phyloP scores from a whole-genome alignment of 2,888 invertebrate species.

The Glyphotaelius pellucidus region DNA sequence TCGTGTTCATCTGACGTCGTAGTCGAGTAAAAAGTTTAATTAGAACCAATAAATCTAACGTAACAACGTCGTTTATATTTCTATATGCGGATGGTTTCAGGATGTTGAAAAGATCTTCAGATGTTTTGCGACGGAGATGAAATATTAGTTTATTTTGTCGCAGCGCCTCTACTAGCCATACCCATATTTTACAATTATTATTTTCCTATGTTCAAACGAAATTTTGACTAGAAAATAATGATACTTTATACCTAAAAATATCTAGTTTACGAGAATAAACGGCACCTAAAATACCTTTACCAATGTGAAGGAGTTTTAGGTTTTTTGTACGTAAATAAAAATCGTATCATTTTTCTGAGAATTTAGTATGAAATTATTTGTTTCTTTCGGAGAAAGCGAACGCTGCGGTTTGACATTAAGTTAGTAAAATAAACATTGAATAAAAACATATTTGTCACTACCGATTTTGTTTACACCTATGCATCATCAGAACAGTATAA shows the following conservation, averaged over 20 bases:
- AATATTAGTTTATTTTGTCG: not conserved
- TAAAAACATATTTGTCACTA: not conserved
- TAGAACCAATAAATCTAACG: conserved; percentile 2
- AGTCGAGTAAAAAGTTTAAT: not conserved
- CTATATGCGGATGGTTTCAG: not conserved
- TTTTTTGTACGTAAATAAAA: not conserved
- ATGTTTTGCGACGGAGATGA: conserved; percentile 2
- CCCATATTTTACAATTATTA: not conserved
- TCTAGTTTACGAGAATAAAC: not conserved
- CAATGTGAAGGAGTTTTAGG: not conserved
- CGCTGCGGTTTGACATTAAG: not conserved
- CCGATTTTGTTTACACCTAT: not conserved
- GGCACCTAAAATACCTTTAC: not conserved
- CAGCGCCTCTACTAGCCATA: not conserved
- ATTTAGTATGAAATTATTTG: not conserved
- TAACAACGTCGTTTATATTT: conserved; percentile 2
- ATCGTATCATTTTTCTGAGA: not conserved
- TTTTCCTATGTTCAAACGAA: not conserved
- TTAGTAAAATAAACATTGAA: not conserved
- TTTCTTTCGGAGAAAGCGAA: not conserved
- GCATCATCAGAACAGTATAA: no score
- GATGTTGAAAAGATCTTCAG: not conserved
- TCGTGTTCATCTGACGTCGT: not conserved
- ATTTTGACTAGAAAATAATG: not conserved
- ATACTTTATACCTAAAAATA: not conserved